These are phyloP conservation scores for Meloidogyne exigua DNA, from an alignment of 1,140 invertebrate species.

Conservation along the genomic window DNA sequence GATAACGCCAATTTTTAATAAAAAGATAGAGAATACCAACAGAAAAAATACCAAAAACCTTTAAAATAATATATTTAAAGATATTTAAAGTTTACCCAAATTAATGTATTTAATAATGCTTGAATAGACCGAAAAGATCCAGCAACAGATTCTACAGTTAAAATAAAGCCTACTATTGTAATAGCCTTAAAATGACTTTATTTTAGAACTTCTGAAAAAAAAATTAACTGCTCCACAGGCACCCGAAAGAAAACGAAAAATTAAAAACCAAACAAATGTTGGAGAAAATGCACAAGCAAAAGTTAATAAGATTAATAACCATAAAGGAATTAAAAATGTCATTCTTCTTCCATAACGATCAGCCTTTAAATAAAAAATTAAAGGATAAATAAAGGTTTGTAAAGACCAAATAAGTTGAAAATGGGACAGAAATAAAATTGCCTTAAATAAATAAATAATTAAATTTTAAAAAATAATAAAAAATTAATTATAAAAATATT, in stretches of 20 bases:
- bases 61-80: not conserved
- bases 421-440: not conserved
- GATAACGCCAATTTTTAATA: slow-evolving; percentile 40
- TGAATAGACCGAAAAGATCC: slow-evolving; percentile 46
- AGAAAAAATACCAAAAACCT: slow-evolving; percentile 38
- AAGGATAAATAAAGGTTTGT: slow-evolving; percentile 32
- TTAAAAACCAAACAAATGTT: slow-evolving; percentile 40
- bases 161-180: slow-evolving; percentile 11
- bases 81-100: slow-evolving; percentile 39
- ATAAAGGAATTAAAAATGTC: slow-evolving; percentile 46
- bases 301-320: slow-evolving; percentile 47
- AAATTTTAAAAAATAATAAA: slow-evolving; percentile 13
- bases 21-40: slow-evolving; percentile 51
- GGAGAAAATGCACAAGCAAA: slow-evolving; percentile 50
- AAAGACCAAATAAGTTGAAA: slow-evolving; percentile 3
- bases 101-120: slow-evolving; percentile 35
- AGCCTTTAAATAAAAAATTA: slow-evolving; percentile 34
- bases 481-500: not conserved
- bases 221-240: slow-evolving; percentile 32
- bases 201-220: not conserved
- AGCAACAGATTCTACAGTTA: slow-evolving; percentile 41
- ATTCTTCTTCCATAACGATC: slow-evolving; percentile 47
- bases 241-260: slow-evolving; percentile 51
- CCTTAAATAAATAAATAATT: no score
- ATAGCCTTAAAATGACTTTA: slow-evolving; percentile 3